Evolutionary conservation across 2,113 vertebrate genomes (phyloP).

Genomic region (human (Homo sapiens)): DNA sequence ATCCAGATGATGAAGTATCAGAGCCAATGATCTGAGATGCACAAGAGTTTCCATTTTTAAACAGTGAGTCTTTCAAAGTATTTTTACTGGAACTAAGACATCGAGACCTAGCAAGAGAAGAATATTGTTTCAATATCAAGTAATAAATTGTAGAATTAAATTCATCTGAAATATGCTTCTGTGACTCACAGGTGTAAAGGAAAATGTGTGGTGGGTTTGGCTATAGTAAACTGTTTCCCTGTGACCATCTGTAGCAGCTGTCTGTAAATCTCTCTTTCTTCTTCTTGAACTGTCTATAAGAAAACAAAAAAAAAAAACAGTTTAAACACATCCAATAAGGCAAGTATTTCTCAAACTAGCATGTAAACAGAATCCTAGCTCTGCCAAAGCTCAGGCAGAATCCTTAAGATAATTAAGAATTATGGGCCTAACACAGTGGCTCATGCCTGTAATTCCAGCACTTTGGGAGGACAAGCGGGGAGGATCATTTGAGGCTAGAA

Average conservation of each 20-base stretch:
- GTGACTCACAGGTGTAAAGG: constrained; percentile 84
- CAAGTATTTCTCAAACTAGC: constrained; percentile 6
- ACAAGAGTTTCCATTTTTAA: constrained; percentile 77
- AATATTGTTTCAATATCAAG: constrained; percentile 42
- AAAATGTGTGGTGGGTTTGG: constrained; percentile 81
- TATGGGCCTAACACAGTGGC: neutral
- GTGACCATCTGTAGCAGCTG: constrained; percentile 94
- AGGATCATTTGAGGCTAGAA: too few species aligned
- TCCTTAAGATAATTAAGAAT: constrained; percentile 47
- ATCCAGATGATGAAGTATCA: constrained; percentile 65
- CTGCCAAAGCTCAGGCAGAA: neutral
- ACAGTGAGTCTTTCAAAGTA: constrained; percentile 71
- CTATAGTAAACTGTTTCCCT: constrained; percentile 83
- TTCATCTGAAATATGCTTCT: constrained; percentile 52
- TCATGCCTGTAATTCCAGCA: too few species aligned
- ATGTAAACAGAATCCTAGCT: neutral
- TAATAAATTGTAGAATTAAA: constrained; percentile 15
- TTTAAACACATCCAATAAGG: constrained; percentile 23
- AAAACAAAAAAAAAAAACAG: neutral
- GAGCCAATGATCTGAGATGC: constrained; percentile 67
- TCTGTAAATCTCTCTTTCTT: constrained; percentile 94
- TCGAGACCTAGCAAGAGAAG: constrained; percentile 73
- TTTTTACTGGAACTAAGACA: constrained; percentile 81
- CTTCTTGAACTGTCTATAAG: constrained; percentile 90
- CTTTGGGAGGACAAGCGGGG: too few species aligned